Evolutionary conservation across 1,140 invertebrate genomes (phyloP).

Genomic region (Paraescarpia echinospica): DNA sequence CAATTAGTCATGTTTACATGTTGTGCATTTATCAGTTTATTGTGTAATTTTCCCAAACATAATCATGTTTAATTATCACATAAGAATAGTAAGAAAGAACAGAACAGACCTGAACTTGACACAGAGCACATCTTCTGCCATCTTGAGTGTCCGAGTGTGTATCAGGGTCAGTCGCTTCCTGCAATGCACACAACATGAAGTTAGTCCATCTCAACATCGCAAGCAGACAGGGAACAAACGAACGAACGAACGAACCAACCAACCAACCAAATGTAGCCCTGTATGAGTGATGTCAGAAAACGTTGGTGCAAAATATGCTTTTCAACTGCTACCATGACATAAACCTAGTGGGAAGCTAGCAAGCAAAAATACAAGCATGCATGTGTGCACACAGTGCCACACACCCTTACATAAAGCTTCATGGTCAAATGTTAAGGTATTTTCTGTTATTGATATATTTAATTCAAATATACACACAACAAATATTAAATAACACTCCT

Average conservation of each 20-base stretch:
- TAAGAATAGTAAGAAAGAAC: background rate
- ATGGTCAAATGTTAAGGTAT: too few species aligned
- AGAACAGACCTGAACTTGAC: slow-evolving; percentile 63
- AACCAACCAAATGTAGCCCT: background rate
- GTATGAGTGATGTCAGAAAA: too few species aligned
- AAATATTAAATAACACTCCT: background rate
- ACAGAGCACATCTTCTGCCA: slow-evolving; percentile 84
- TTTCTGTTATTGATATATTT: too few species aligned
- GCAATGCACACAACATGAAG: background rate
- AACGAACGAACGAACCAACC: too few species aligned
- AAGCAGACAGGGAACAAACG: background rate
- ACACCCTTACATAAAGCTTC: too few species aligned
- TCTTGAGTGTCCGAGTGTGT: slow-evolving; percentile 78
- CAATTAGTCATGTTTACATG: background rate
- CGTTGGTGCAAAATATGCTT: too few species aligned
- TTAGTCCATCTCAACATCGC: background rate
- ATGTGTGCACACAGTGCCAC: too few species aligned
- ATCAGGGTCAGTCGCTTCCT: slow-evolving; percentile 76
- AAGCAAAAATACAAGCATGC: too few species aligned
- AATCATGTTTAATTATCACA: background rate
- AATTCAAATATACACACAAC: background rate
- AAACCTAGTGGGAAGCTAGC: too few species aligned
- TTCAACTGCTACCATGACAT: too few species aligned
- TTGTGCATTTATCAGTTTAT: background rate
- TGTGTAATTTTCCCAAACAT: background rate